Conservation (phyloP, 2,888 invertebrate species). For the Elysia crispata region DNA sequence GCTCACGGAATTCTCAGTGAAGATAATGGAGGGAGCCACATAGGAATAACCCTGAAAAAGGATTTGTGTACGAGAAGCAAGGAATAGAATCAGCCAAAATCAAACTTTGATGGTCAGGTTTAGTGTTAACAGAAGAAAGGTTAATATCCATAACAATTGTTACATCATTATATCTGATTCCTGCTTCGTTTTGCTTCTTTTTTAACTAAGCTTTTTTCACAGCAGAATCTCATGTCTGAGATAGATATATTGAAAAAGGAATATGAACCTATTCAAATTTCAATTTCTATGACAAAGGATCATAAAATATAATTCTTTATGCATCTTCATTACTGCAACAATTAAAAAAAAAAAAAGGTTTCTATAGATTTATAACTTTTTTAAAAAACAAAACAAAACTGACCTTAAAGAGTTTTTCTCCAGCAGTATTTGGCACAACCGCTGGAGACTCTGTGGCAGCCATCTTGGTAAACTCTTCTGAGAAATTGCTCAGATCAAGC, state of each 20-base stretch:
- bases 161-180: too few species aligned
- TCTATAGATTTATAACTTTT: neutral
- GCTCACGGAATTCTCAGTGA: conserved; percentile 79
- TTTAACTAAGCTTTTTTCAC: too few species aligned
- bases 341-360: too few species aligned
- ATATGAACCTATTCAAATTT: too few species aligned
- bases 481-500: conserved; percentile 96
- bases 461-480: conserved; percentile 96
- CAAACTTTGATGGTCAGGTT: too few species aligned
- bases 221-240: too few species aligned
- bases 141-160: too few species aligned
- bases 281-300: neutral
- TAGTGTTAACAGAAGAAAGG: too few species aligned
- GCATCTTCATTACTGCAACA: too few species aligned
- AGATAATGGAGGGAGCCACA: conserved; percentile 93
- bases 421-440: conserved; percentile 83
- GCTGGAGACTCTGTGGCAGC: conserved; percentile 94
- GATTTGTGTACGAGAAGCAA: neutral
- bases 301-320: neutral
- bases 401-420: conserved; percentile 91
- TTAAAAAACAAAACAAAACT: neutral
- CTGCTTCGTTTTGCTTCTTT: too few species aligned
- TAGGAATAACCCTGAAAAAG: conserved; percentile 90
- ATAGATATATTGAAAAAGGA: too few species aligned
- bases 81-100: too few species aligned